Evolutionary conservation across 2,113 vertebrate genomes (phyloP), one percentile per base, ranked within the genome.

Genomic region (Chaenocephalus aceratus): DNA sequence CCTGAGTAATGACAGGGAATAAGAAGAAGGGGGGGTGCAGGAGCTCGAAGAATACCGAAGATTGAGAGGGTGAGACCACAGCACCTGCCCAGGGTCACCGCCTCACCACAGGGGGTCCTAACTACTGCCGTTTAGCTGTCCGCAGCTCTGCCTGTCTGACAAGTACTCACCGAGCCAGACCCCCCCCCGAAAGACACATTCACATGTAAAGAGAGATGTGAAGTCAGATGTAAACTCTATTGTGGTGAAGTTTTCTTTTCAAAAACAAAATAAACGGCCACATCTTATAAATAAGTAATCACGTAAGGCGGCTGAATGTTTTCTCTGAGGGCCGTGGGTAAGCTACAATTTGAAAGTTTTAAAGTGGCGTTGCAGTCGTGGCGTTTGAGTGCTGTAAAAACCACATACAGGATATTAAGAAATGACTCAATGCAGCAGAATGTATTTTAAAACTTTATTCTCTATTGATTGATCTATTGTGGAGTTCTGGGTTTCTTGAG

Each of bases 41-140:
- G 82, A 82, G 71, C 68, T 84, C 76, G 77, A 86, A 84, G 91
- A 91, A 88, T 88, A 89, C 26, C 45, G 76, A 75, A 85, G 86
- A 90, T 89, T 87, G 90, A 90, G 86, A 90, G 84, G 83, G 90
- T 91, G 80, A 80, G 86, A 84, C 86, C 86, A 80, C 88, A 94
- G 93, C 95, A 95, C 94, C 95, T 95, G 95, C 93, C 93, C 83
- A 88, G 89, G 92, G 91, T 91, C 85, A 91, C 84, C 71, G 58
- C 73, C 92, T 89, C 85, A 77, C 84, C 82, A 57, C 74, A 36
- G 90, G 88, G 56, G 91, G 88, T 86, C 86, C 82, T 80, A 86
- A 86, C 88, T 90, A 79, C 89, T 88, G 89, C 74, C 63, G 75
- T 88, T 91, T 89, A 85, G 82, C 85, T 86, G 90, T 84, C 90